A percentile compares a stretch with the other conserved stretches of the same genome.
phyloP scores from a whole-genome alignment of 2,797 vertebrate genomes.

The Amblyraja radiata region DNA sequence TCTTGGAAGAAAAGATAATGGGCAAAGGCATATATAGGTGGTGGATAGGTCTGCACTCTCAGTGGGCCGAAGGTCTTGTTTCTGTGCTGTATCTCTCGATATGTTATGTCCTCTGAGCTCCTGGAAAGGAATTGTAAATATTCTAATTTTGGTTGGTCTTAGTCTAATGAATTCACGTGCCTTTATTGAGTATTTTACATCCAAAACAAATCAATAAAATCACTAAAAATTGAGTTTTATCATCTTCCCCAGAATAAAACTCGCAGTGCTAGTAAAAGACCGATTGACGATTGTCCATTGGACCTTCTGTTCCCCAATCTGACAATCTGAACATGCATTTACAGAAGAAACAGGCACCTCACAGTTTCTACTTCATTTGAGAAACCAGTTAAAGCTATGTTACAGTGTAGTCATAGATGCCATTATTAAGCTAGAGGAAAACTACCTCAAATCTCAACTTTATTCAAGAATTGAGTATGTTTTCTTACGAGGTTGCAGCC shows the following conservation, averaged over 20 bases:
- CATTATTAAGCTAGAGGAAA: conserved; percentile 25
- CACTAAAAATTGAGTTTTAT: not conserved
- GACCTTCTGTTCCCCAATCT: not conserved
- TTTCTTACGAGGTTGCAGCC: not conserved
- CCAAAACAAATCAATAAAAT: not conserved
- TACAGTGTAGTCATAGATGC: not conserved
- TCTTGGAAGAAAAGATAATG: not conserved
- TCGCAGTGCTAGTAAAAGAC: not conserved
- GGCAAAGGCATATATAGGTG: not conserved
- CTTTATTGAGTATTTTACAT: conserved; percentile 16
- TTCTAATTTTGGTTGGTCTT: not conserved
- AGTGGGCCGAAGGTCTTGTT: too few relatives aligned
- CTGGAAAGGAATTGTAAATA: not conserved
- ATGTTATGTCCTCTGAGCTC: not conserved
- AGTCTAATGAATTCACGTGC: not conserved
- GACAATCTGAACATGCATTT: not conserved
- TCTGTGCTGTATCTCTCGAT: too few relatives aligned
- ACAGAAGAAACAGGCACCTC: not conserved
- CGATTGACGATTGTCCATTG: not conserved
- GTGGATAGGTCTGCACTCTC: too few relatives aligned
- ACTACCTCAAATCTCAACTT: conserved; percentile 19
- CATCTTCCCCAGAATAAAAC: not conserved
- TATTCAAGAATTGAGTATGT: conserved; percentile 1
- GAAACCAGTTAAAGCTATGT: not conserved
- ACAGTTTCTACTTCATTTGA: not conserved